These are phyloP conservation scores for Agrilus planipennis DNA, from an alignment of 1,140 invertebrate genomes.

Conservation along the genomic window DNA sequence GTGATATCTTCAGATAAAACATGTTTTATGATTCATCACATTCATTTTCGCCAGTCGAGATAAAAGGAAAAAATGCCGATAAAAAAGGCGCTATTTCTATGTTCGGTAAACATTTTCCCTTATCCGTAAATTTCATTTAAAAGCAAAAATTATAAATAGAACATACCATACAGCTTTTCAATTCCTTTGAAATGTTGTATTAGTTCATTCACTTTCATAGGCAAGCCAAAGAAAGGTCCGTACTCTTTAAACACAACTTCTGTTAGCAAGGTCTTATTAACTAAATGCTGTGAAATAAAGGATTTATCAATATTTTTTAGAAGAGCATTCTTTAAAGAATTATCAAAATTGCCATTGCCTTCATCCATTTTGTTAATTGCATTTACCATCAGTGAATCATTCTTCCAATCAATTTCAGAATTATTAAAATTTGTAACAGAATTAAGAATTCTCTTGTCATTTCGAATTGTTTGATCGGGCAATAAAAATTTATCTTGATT, in stretches of 20 bases:
- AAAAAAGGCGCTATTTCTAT: no score
- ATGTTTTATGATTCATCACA: slow-evolving; percentile 1
- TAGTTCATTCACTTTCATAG: slow-evolving; percentile 47
- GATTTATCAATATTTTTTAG: slow-evolving; percentile 24
- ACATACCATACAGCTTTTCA: slow-evolving; percentile 49
- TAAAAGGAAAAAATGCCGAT: slow-evolving; percentile 9
- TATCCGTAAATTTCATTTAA: slow-evolving; percentile 7
- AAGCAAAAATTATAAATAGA: slow-evolving; percentile 9
- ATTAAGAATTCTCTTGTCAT: slow-evolving; percentile 15
- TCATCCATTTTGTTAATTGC: slow-evolving; percentile 10
- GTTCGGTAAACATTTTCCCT: no score
- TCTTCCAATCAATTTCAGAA: slow-evolving; percentile 8
- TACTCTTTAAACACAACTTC: slow-evolving; percentile 24
- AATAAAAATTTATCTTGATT: slow-evolving; percentile 8
- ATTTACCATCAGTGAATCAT: slow-evolving; percentile 6
- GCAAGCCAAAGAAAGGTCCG: slow-evolving; percentile 59
- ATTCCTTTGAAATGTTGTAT: slow-evolving; percentile 57
- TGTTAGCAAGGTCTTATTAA: slow-evolving; percentile 13
- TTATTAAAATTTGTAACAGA: slow-evolving; percentile 9
- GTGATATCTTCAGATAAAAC: no score
- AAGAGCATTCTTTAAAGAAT: slow-evolving; percentile 22
- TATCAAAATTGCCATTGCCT: slow-evolving; percentile 6
- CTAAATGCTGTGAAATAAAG: slow-evolving; percentile 9
- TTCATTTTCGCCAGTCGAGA: slow-evolving; percentile 7
- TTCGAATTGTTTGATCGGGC: slow-evolving; percentile 18